Percentiles rank a stretch among this genome's conserved stretches.
Evolutionary conservation across 2,797 vertebrate genomes (phyloP).

Genomic region (Myripristis murdjan): DNA sequence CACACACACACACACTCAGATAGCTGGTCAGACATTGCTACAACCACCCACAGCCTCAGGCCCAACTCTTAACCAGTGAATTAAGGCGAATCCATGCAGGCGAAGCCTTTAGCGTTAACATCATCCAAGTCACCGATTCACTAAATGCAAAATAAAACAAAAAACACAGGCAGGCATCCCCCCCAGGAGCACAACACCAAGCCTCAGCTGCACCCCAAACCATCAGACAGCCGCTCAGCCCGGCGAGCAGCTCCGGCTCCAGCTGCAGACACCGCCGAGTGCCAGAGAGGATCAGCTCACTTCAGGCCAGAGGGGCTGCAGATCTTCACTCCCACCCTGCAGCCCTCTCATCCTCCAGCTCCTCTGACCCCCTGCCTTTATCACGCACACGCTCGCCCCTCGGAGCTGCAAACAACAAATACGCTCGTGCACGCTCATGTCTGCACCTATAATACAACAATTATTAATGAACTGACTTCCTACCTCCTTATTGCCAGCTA

Average conservation of each 20-base stretch:
- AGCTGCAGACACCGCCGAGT: constrained; percentile 50
- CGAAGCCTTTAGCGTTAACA: too few species aligned
- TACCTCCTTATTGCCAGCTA: too few species aligned
- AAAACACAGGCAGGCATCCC: background rate
- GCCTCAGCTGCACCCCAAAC: constrained; percentile 53
- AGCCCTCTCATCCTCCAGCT: background rate
- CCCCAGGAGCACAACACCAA: constrained; percentile 20
- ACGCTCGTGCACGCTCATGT: background rate
- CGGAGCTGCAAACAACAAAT: background rate
- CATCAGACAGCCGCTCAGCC: constrained; percentile 24
- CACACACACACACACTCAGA: too few species aligned
- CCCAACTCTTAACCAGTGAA: too few species aligned
- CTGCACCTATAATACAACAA: background rate
- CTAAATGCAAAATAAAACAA: too few species aligned
- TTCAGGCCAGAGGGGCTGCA: constrained; percentile 62
- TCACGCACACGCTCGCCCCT: background rate
- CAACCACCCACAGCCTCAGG: too few species aligned
- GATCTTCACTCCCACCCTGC: constrained; percentile 53
- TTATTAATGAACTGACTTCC: constrained; percentile 25
- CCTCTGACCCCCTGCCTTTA: constrained; percentile 35
- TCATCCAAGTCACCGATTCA: too few species aligned
- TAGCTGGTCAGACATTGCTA: background rate
- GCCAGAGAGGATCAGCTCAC: constrained; percentile 73
- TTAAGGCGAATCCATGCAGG: too few species aligned
- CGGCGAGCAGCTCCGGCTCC: constrained; percentile 47